Evolutionary conservation across 2,797 vertebrate genomes (phyloP), one percentile per base, ranked within the genome.

Genomic region (Gypaetus barbatus): DNA sequence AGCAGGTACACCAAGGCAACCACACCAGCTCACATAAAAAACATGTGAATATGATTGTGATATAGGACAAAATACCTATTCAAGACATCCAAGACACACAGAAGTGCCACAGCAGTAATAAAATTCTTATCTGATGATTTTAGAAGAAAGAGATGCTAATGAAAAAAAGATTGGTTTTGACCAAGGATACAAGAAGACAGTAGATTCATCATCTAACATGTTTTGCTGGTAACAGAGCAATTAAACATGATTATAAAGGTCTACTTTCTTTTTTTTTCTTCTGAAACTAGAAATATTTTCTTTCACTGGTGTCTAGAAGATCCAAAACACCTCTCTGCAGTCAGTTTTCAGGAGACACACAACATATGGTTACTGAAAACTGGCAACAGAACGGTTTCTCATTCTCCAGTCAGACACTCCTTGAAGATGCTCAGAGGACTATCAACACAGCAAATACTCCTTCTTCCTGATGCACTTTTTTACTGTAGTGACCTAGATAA

Each of bases 251-350:
- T 31, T 63, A 92, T 70, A 92, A 93, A 92, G 84, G 88, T 95
- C 88, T 95, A 74, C 18, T 94, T 6, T 79, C 17, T 76, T 84
- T 84, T 63, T 85, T 96, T 88, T 87, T 23, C 22, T 89, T 46
- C 73, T 89, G 76, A 96, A 97, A 94, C 84, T 58, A 93, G 90
- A 95, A 97, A 97, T 95, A 97, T 95, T 96, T 95, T 96, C 90
- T 95, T 94, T 96, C 94, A 92, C 96, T 96, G 37, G 69, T 95
- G 93, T 95, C 95, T 96, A 91, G 89, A 97, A 97, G 90, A 97
- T 95, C 93, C 94, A 95, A 96, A 95, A 94, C 94, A 97, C 96
- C 95, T 97, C 95, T 95, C 89, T 97, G 69, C 87, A 97, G 90
- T 92, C 94, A 95, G 93, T 93, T 77, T 95, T 96, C 92, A 97